Evolutionary conservation across 2,797 vertebrate genomes (phyloP), one percentile per base, ranked within the genome.

Genomic region (Paratrypauchen microcephalus): DNA sequence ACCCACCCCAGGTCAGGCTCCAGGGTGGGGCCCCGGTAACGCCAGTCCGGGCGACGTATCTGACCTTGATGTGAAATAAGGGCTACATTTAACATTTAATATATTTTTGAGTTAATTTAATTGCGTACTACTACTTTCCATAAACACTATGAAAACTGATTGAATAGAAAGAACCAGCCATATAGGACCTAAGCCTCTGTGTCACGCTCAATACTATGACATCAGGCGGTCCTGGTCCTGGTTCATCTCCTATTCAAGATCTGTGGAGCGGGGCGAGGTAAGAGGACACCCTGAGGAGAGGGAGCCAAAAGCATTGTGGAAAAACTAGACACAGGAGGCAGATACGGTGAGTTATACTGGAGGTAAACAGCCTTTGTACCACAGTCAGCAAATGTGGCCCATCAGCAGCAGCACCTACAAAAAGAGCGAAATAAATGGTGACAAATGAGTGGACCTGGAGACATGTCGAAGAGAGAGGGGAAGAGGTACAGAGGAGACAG

Each of bases 341-440:
- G 82, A 88, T 74, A 85, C 78, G 70, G 72, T 68, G 67, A 71
- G 76, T 78, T 83, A 75, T 81, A 77, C 72, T 79, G 80, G 65
- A 77, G 76, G 75, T 74, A 77, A 75, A 50, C 66, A 72, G 48
- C 63, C 63, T 78, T 88, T 85, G 71, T 83, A 83, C 83, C 68
- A 77, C 67, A 0, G 74, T 91, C 91, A 91, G 88, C 89, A 85
- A n/a, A 73, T 86, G 79, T 80, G 76, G 76, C 66, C 69, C 63
- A 2, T 18, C 58, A n/a, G 28, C 26, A 32, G 76, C 79, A 68
- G 24, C 28, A 78, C 74, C 79, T 76, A 77, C 81, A 79, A 61
- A 79, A 48, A 61, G 57, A 61, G 23, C 32, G 47, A 18, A 21
- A 73, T 48, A 60, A 70, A 70, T 32, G n/a, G 72, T 77, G 76